Conservation (phyloP, 1,140 invertebrate species). For the Myzus persicae region DNA sequence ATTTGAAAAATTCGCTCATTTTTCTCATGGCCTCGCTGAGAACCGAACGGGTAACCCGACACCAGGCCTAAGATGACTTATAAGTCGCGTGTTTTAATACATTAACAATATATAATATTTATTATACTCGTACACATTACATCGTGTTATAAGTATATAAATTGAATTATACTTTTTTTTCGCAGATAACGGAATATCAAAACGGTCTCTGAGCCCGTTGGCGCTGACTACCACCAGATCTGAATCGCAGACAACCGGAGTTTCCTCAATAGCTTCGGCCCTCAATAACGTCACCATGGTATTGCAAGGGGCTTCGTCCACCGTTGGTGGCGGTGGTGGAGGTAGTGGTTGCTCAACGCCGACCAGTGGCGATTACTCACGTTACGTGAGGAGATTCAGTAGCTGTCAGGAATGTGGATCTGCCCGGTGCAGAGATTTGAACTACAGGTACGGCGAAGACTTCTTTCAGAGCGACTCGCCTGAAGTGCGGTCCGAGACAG, state of each 20-base stretch:
- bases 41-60: slow-evolving; percentile 38
- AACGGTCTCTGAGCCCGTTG: slow-evolving; percentile 47
- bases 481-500: not conserved
- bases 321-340: not conserved
- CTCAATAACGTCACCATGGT: slow-evolving; percentile 48
- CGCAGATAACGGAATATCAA: slow-evolving; percentile 49
- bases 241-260: not conserved
- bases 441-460: slow-evolving; percentile 69
- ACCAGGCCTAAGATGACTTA: slow-evolving; percentile 52
- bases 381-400: slow-evolving; percentile 81
- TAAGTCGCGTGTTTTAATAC: slow-evolving; percentile 23
- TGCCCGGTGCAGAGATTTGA: slow-evolving; percentile 80
- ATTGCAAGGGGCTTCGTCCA: not conserved
- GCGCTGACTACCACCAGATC: not conserved
- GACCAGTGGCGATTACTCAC: slow-evolving; percentile 72
- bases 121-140: not conserved
- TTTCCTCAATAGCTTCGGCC: slow-evolving; percentile 29
- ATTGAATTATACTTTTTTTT: not conserved
- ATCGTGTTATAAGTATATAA: not conserved
- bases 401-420: slow-evolving; percentile 81
- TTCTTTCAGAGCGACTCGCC: not conserved
- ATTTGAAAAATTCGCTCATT: slow-evolving; percentile 53
- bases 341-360: slow-evolving; percentile 9
- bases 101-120: slow-evolving; percentile 17
- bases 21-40: slow-evolving; percentile 53